A percentile compares a stretch with the other conserved stretches of the same genome.
These are phyloP conservation scores for Cheilosia soror DNA, from an alignment of 2,888 invertebrate genomes.

Conservation along the genomic window DNA sequence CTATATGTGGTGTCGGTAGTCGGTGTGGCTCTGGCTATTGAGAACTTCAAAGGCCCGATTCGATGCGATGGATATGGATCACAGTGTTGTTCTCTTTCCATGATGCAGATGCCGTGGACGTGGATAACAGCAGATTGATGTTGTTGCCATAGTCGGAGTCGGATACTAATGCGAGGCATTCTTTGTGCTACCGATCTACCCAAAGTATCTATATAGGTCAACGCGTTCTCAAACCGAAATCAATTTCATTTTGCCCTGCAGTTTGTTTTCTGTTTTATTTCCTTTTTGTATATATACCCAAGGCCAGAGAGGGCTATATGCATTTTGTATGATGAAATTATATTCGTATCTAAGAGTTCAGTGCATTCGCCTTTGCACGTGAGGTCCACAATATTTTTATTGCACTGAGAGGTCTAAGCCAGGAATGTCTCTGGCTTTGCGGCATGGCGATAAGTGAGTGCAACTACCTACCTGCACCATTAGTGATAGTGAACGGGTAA, in stretches of 20 bases:
- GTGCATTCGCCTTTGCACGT: constrained; percentile 35
- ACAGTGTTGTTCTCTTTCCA: constrained; percentile 19
- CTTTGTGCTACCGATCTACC: constrained; percentile 34
- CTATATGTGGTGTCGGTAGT: background rate
- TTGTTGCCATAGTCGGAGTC: constrained; percentile 2
- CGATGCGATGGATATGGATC: constrained; percentile 35
- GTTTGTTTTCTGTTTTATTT: constrained; percentile 1
- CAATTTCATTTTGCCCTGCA: background rate
- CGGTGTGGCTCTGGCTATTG: background rate
- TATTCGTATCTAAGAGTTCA: constrained; percentile 29
- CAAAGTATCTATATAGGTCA: constrained; percentile 36
- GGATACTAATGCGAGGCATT: constrained; percentile 19
- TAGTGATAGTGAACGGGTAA: constrained; percentile 35
- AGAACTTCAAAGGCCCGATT: constrained; percentile 57
- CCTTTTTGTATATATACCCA: background rate
- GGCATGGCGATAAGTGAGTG: constrained; percentile 36
- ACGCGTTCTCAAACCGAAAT: constrained; percentile 31
- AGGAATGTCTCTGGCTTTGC: constrained; percentile 23
- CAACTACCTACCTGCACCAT: constrained; percentile 46
- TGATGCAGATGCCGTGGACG: constrained; percentile 45
- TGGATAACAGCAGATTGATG: constrained; percentile 47
- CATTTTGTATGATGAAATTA: constrained; percentile 7
- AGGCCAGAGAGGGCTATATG: constrained; percentile 2
- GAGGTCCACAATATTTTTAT: constrained; percentile 15
- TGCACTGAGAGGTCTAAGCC: constrained; percentile 11